phyloP scores from a whole-genome alignment of 2,888 invertebrate genomes.

The Drosophila longiperda region DNA sequence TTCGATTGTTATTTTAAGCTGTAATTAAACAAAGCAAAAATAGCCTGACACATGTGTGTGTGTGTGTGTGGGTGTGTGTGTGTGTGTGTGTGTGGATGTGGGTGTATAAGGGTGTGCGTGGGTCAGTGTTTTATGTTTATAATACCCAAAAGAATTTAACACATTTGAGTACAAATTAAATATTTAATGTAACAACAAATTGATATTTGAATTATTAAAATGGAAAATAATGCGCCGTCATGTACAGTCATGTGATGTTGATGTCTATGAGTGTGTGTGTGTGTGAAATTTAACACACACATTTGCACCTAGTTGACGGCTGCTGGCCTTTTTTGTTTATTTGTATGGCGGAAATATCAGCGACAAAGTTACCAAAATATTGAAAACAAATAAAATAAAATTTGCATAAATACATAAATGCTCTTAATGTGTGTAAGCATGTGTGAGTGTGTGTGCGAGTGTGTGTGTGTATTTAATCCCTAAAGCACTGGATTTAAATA shows the following conservation, averaged over 20 bases:
- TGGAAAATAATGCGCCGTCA: slow-evolving; percentile 77
- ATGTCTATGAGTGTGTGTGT: slow-evolving; percentile 9
- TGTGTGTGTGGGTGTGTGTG: slow-evolving; percentile 1
- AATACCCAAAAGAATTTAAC: slow-evolving; percentile 79
- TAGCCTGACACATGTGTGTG: slow-evolving; percentile 51
- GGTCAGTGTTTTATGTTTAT: slow-evolving; percentile 39
- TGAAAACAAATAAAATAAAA: slow-evolving; percentile 80
- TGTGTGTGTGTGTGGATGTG: slow-evolving; percentile 27
- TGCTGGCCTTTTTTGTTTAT: slow-evolving; percentile 69
- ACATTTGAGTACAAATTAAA: slow-evolving; percentile 80
- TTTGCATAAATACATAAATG: slow-evolving; percentile 75
- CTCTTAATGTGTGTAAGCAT: slow-evolving; percentile 35
- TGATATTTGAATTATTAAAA: slow-evolving; percentile 80
- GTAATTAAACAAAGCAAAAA: slow-evolving; percentile 78
- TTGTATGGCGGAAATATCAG: slow-evolving; percentile 78
- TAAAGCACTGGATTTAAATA: slow-evolving; percentile 72
- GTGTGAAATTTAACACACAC: slow-evolving; percentile 63
- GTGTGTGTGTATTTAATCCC: slow-evolving; percentile 64
- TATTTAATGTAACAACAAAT: slow-evolving; percentile 79
- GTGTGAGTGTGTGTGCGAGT: slow-evolving; percentile 20
- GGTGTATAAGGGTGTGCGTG: slow-evolving; percentile 3
- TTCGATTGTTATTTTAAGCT: slow-evolving; percentile 60
- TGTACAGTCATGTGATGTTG: slow-evolving; percentile 49
- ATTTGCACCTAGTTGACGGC: slow-evolving; percentile 67
- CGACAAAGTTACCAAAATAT: slow-evolving; percentile 79